Evolutionary conservation across 2,113 vertebrate species (phyloP).

Genomic region (Lophochroa leadbeateri): DNA sequence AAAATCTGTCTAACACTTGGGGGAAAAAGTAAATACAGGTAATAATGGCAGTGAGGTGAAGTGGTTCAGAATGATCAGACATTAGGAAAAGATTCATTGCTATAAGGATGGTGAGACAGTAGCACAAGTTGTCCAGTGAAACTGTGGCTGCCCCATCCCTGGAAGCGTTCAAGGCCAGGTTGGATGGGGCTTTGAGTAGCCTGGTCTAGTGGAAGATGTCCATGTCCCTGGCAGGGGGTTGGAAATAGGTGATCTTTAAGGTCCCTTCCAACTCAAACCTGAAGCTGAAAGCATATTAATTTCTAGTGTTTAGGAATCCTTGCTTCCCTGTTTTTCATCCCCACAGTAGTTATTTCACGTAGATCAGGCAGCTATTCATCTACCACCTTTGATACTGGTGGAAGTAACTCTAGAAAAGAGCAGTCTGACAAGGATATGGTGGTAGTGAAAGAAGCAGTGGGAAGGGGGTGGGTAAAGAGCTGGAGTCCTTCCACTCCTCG

Average conservation of each 20-base stretch:
- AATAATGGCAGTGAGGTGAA: not conserved
- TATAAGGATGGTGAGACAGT: not conserved
- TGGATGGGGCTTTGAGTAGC: not conserved
- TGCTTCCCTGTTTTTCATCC: rapidly evolving
- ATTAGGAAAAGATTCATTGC: not conserved
- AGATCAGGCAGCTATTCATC: rapidly evolving
- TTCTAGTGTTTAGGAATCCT: not conserved
- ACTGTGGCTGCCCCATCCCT: not conserved
- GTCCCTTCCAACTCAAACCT: not conserved
- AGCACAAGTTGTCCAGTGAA: not conserved
- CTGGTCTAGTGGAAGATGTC: not conserved
- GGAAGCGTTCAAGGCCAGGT: not conserved
- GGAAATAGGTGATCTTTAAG: not conserved
- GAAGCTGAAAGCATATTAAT: not conserved
- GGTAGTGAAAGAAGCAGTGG: rapidly evolving
- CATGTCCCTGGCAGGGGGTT: not conserved
- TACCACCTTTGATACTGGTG: rapidly evolving
- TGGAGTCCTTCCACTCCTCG: rapidly evolving
- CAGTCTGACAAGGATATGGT: rapidly evolving
- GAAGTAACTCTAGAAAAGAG: not conserved
- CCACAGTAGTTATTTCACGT: not conserved
- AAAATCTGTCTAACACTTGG: not conserved
- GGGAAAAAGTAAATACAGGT: not conserved
- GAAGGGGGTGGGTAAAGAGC: not conserved
- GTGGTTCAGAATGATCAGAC: not conserved